phyloP scores from a whole-genome alignment of 2,888 invertebrate genomes.

The Euplagia quadripunctaria region DNA sequence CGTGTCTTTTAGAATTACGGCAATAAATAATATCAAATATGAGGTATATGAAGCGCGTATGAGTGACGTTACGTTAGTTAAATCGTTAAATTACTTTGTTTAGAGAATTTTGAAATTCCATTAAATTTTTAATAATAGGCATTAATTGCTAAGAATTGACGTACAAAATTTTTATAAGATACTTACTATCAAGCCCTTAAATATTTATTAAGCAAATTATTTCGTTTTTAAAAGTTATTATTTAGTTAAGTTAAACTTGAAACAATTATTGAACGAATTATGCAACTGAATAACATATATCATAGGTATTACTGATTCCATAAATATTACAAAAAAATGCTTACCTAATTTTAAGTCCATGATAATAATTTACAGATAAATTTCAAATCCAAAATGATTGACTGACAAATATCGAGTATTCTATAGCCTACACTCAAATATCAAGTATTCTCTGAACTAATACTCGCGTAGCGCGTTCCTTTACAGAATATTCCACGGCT shows the following conservation, averaged over 20 bases:
- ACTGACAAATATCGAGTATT: not conserved
- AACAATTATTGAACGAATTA: not conserved
- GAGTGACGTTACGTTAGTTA: no score
- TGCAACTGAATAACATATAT: not conserved
- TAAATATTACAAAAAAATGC: not conserved
- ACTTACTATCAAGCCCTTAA: not conserved
- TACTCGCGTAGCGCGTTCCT: not conserved
- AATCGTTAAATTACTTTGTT: no score
- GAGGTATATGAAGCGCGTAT: no score
- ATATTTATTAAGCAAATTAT: no score
- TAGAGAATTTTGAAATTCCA: no score
- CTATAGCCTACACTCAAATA: not conserved
- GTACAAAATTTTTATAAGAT: no score
- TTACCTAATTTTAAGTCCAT: slow-evolving; percentile 16
- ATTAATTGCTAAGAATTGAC: no score
- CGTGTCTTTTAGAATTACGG: no score
- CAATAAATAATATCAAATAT: no score
- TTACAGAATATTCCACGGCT: not conserved
- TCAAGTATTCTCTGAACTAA: not conserved
- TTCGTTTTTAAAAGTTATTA: no score
- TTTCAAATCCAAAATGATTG: not conserved
- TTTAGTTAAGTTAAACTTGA: not conserved
- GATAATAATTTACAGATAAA: not conserved
- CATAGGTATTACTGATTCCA: not conserved
- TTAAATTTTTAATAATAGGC: no score